These are phyloP conservation scores for Netelia virgata DNA, from an alignment of 2,888 invertebrate species.

Conservation along the genomic window DNA sequence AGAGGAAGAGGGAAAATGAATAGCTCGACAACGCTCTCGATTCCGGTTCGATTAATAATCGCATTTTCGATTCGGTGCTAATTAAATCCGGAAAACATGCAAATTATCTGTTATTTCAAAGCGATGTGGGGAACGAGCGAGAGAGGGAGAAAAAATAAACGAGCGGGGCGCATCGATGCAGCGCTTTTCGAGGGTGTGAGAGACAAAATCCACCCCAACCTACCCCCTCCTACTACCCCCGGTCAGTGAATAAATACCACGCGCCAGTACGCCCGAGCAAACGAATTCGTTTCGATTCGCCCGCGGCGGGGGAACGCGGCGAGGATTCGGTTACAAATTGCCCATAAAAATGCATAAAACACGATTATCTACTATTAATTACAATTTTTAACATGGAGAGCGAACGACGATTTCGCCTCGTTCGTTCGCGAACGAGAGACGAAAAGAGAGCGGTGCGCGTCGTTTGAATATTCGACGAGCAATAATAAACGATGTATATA, in stretches of 20 bases:
- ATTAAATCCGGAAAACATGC: constrained; percentile 84
- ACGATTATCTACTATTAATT: constrained; percentile 81
- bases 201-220: constrained; percentile 12
- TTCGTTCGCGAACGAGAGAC: not conserved
- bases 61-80: constrained; percentile 79
- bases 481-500: constrained; percentile 57
- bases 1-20: constrained; percentile 2
- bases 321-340: constrained; percentile 81
- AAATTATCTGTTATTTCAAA: constrained; percentile 82
- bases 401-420: constrained; percentile 11
- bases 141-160: constrained; percentile 64
- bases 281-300: constrained; percentile 62
- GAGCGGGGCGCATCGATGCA: constrained; percentile 62
- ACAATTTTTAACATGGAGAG: constrained; percentile 73
- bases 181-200: constrained; percentile 44
- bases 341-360: constrained; percentile 83
- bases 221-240: constrained; percentile 1
- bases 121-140: constrained; percentile 70
- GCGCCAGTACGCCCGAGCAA: constrained; percentile 46
- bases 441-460: not conserved
- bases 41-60: constrained; percentile 82
- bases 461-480: constrained; percentile 55
- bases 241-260: constrained; percentile 55
- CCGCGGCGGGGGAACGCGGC: constrained; percentile 66
- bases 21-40: constrained; percentile 71